phyloP scores from a whole-genome alignment of 2,888 invertebrate genomes.

The Pseudococcus longispinus region DNA sequence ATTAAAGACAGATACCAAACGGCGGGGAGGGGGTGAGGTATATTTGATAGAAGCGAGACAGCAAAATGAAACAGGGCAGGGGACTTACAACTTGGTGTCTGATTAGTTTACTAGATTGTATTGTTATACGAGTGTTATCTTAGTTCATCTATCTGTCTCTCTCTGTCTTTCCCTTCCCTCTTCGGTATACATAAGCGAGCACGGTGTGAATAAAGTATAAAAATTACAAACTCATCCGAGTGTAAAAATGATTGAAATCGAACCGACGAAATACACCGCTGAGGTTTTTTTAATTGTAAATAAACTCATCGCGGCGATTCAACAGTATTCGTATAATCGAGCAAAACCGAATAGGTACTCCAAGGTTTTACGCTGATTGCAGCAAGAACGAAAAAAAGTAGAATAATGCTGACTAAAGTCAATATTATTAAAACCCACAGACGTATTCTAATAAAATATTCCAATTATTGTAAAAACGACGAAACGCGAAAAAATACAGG shows the following conservation, averaged over 20 bases:
- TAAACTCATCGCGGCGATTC: not conserved
- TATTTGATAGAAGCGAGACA: not conserved
- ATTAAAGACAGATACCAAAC: not conserved
- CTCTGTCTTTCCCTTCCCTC: not conserved
- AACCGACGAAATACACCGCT: not conserved
- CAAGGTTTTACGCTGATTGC: not conserved
- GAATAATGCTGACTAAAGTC: not conserved
- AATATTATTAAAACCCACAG: not conserved
- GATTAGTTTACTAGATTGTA: not conserved
- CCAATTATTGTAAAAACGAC: not conserved
- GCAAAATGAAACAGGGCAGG: not conserved
- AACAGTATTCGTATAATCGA: not conserved
- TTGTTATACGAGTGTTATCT: not conserved
- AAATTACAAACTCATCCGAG: not conserved
- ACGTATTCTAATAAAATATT: not conserved
- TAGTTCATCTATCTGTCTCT: not conserved
- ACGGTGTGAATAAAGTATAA: not conserved
- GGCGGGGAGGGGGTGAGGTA: not conserved
- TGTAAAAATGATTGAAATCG: conserved; percentile 9
- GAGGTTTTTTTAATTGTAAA: conserved; percentile 5
- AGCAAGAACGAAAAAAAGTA: not conserved
- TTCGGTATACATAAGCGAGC: not conserved
- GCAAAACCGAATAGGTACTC: not conserved
- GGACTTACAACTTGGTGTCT: not conserved
- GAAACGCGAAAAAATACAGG: not conserved